A percentile compares a stretch with the other conserved stretches of the same genome.
Evolutionary conservation across 2,888 invertebrate genomes (phyloP).

Genomic region (Dolomedes plantarius): DNA sequence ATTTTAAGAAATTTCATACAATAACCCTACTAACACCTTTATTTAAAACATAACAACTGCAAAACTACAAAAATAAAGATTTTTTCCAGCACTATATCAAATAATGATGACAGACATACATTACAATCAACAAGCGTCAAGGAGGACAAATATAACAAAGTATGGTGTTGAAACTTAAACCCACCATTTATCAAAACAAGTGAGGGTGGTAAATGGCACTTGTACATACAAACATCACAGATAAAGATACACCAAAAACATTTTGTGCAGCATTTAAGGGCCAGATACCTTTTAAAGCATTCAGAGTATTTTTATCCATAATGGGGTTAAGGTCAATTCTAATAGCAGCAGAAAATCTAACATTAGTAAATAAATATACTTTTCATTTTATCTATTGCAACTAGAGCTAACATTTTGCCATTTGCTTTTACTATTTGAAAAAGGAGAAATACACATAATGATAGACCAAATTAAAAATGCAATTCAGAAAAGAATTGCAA

Average conservation of each 20-base stretch:
- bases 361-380: too few species aligned
- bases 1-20: too few species aligned
- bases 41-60: not conserved
- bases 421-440: too few species aligned
- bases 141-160: slow-evolving; percentile 10
- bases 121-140: slow-evolving; percentile 17
- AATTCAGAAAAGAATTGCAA: too few species aligned
- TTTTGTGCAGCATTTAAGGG: slow-evolving; percentile 53
- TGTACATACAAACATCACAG: slow-evolving; percentile 70
- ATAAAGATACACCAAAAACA: slow-evolving; percentile 63
- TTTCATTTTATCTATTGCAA: too few species aligned
- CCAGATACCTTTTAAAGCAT: slow-evolving; percentile 4
- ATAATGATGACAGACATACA: not conserved
- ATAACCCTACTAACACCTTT: not conserved
- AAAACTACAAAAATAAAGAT: not conserved
- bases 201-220: slow-evolving; percentile 69
- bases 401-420: too few species aligned
- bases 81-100: not conserved
- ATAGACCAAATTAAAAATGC: too few species aligned
- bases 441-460: too few species aligned
- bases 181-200: slow-evolving; percentile 59
- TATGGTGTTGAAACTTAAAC: not conserved
- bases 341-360: too few species aligned
- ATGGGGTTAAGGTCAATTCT: too few species aligned
- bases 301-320: too few species aligned